Evolutionary conservation across 2,888 invertebrate species (phyloP), one percentile per base, ranked within the genome.

Genomic region (Drosophila demipolita): DNA sequence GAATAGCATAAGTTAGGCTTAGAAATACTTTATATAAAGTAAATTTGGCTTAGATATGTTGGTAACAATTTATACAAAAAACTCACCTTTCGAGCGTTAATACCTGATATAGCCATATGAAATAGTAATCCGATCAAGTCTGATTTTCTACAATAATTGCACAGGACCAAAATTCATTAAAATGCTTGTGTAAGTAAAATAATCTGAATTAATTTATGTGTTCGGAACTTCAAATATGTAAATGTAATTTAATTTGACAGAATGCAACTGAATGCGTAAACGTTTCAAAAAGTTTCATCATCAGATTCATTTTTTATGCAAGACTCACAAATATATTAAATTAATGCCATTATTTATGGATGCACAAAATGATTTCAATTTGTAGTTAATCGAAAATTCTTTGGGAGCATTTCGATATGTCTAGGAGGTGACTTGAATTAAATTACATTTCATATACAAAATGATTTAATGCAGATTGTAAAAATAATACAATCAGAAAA

Each of bases 151-250:
- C n/a, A n/a, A n/a, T 48, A 11, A 42, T 4, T 12, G 26, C 23
- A 49, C 26, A 17, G 9, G 17, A 26, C 17, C 9, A 49, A 49
- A 49, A 26, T 4, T 2, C 4, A 5, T 15, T 26, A 2, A 54
- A 36, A 38, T 54, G 1, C 4, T 3, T 3, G 23, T 36, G 7
- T 11, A n/a, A 26, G 17, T 54, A 26, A 36, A 26, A 17, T 11
- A 38, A 23, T 26, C 3, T 9, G 2, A 23, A 53, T 4, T 23
- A 1, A 55, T 74, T 71, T 48, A 60, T 57, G 55, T 57, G 60
- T 42, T 49, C n/a, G 12, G 38, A 32, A 55, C 53, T 40, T 55
- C 1, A 62, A 66, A 59, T 75, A 55, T 62, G 73, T 66, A 66
- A 59, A 76, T 61, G n/a, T 55, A 26, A 61, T 66, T 53, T 45